Percentiles rank a stretch among this genome's conserved stretches.
phyloP scores from a whole-genome alignment of 2,113 vertebrate species.

The Tragelaphus strepsiceros region DNA sequence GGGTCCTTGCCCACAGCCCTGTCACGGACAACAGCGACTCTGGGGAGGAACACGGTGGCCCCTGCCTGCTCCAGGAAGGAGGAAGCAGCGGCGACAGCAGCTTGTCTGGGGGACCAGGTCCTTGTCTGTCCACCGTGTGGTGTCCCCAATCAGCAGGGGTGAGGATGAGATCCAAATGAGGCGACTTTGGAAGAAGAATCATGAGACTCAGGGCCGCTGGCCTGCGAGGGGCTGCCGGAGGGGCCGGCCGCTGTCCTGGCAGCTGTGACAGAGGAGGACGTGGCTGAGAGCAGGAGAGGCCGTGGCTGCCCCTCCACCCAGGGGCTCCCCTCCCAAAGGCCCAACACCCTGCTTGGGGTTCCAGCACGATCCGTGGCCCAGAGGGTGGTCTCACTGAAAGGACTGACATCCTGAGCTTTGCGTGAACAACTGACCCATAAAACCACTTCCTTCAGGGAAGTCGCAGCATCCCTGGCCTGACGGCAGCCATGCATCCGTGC shows the following conservation, averaged over 20 bases:
- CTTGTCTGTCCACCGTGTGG: fast-evolving
- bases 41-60: fast-evolving
- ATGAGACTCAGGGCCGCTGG: fast-evolving
- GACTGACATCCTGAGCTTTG: neutral
- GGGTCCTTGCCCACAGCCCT: neutral
- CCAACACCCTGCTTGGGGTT: neutral
- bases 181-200: too few relatives aligned
- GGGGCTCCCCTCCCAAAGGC: neutral
- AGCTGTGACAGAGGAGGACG: neutral
- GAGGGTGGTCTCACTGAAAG: neutral
- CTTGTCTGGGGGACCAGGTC: fast-evolving
- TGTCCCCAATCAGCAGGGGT: too few relatives aligned
- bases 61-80: too few relatives aligned
- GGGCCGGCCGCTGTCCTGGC: fast-evolving
- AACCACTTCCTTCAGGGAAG: neutral
- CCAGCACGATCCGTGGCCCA: fast-evolving
- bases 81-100: too few relatives aligned
- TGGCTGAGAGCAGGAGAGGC: neutral
- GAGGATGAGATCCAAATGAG: too few relatives aligned
- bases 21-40: fast-evolving
- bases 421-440: fast-evolving
- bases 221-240: neutral
- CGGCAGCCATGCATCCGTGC: fast-evolving
- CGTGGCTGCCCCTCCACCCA: neutral
- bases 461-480: neutral